Evolutionary conservation across 30 jellyfish, hydroid and myxozoan genomes (phyloP).

Genomic region (Aurelia sp.): DNA sequence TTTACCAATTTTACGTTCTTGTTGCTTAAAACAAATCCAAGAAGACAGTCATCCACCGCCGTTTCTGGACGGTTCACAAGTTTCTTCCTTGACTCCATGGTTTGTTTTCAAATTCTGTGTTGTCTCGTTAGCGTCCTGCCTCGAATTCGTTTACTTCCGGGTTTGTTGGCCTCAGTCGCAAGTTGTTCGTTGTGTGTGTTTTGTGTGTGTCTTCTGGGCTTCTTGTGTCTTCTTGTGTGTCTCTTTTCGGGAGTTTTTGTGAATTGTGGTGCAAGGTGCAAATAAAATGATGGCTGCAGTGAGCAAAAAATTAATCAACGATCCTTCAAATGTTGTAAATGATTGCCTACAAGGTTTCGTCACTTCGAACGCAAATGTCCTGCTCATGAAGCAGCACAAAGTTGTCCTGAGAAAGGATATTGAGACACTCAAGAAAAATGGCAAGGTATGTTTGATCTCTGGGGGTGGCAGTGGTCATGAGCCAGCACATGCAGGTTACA

Average conservation of each 20-base stretch:
- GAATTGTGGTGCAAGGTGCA: no score
- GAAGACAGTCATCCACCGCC: slow-evolving; percentile 81
- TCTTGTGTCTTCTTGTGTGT: no score
- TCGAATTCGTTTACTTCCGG: no score
- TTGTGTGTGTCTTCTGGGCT: no score
- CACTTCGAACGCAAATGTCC: slow-evolving; percentile 39
- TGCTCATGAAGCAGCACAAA: slow-evolving; percentile 68
- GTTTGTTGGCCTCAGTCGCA: no score
- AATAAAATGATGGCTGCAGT: background rate
- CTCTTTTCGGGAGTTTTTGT: no score
- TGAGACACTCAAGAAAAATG: slow-evolving; percentile 42
- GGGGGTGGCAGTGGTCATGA: slow-evolving; percentile 99
- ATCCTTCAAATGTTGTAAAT: slow-evolving; percentile 69
- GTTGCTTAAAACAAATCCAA: slow-evolving; percentile 70
- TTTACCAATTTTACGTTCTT: slow-evolving; percentile 49
- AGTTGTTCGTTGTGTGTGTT: no score
- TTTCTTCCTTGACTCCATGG: slow-evolving; percentile 1
- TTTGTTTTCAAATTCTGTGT: no score
- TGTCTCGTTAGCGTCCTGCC: no score
- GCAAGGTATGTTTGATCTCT: slow-evolving; percentile 85
- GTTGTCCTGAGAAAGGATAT: slow-evolving; percentile 83
- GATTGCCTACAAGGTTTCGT: slow-evolving; percentile 90
- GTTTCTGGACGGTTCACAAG: slow-evolving; percentile 74
- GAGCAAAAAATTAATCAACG: slow-evolving; percentile 81
- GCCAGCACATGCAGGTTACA: slow-evolving; percentile 95